phyloP scores from a whole-genome alignment of 2,888 invertebrate species.

The Lithophane socia region DNA sequence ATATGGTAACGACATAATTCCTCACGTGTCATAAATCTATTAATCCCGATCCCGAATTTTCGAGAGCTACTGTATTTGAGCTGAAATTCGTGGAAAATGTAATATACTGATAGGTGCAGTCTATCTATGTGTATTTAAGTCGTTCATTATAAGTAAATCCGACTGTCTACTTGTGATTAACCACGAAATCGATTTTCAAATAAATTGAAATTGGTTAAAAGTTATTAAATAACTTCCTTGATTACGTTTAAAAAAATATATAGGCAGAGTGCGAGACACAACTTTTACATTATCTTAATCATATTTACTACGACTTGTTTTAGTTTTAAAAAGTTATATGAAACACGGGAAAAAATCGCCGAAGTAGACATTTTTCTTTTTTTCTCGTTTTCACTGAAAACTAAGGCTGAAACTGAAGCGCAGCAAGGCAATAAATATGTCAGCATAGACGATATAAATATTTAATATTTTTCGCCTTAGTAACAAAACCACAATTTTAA shows the following conservation, averaged over 20 bases:
- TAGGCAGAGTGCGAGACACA: too few species aligned
- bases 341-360: too few species aligned
- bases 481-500: constrained; percentile 3
- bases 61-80: not conserved
- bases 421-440: not conserved
- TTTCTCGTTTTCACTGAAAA: not conserved
- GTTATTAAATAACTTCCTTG: too few species aligned
- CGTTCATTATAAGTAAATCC: too few species aligned
- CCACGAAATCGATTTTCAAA: constrained; percentile 1
- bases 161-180: too few species aligned
- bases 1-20: constrained; percentile 29
- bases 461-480: constrained; percentile 12
- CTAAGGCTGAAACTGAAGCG: not conserved
- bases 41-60: not conserved
- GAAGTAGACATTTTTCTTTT: too few species aligned
- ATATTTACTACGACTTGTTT: not conserved
- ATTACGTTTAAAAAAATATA: too few species aligned
- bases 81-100: constrained; percentile 6
- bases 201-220: not conserved
- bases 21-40: constrained; percentile 21
- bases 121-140: too few species aligned
- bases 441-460: not conserved
- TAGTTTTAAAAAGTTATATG: too few species aligned
- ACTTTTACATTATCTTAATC: not conserved
- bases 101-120: too few species aligned